A percentile compares a stretch with the other conserved stretches of the same genome.
Conservation (phyloP, 2,888 invertebrate genomes). For the Chymomyza procnemis region DNA sequence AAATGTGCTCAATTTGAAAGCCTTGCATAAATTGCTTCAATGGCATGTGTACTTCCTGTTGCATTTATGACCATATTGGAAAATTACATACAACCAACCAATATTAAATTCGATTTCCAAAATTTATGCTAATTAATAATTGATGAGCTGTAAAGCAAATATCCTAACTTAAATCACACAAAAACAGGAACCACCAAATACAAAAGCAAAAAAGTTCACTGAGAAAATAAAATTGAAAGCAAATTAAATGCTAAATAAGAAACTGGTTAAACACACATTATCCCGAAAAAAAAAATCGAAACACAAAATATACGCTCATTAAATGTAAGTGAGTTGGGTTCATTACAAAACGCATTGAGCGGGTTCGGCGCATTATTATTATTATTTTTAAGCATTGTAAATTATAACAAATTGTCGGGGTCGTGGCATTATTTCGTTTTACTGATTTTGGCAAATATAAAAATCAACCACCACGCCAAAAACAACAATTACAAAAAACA, state of each 20-base stretch:
- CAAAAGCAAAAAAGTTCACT: conserved; percentile 9
- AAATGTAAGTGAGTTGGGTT: conserved; percentile 32
- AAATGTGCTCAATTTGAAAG: too few relatives aligned
- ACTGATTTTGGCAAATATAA: neutral
- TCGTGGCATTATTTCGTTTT: neutral
- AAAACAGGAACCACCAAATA: conserved; percentile 44
- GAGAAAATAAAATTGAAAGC: conserved; percentile 15
- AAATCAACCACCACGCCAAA: neutral
- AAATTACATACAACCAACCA: conserved; percentile 5
- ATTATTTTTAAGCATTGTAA: conserved; percentile 39
- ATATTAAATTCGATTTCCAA: conserved; percentile 1
- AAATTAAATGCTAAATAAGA: conserved; percentile 14
- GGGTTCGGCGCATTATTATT: neutral
- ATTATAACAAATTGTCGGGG: conserved; percentile 13
- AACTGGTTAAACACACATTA: conserved; percentile 32
- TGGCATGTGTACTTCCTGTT: neutral
- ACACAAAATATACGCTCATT: conserved; percentile 21
- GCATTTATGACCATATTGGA: conserved; percentile 38
- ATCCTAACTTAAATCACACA: neutral
- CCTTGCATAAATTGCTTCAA: neutral
- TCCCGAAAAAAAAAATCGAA: neutral
- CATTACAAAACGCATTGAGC: conserved; percentile 34
- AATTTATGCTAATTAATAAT: conserved; percentile 53
- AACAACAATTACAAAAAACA: conserved; percentile 13
- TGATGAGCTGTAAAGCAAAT: conserved; percentile 2